Conservation (phyloP, 2,113 vertebrate species). For the Tyrannus savana region DNA sequence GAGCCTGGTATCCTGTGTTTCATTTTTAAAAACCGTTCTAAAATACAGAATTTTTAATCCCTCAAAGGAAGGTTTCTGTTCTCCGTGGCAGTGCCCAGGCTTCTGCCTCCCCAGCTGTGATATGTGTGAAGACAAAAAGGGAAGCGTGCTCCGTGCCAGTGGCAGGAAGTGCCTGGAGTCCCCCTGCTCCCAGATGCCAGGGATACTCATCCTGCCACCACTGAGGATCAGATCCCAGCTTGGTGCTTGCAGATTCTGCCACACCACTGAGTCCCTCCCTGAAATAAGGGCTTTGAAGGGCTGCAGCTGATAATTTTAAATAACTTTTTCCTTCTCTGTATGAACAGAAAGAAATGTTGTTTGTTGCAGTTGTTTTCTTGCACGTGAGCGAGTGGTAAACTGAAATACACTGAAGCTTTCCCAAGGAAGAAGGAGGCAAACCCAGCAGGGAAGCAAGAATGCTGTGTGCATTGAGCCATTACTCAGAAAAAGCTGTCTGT, state of each 20-base stretch:
- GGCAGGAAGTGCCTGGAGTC: background rate
- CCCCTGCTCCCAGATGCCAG: background rate
- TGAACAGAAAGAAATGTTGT: background rate
- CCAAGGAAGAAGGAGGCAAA: background rate
- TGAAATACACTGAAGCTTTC: background rate
- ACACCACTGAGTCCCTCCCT: background rate
- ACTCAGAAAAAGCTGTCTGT: background rate
- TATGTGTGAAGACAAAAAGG: background rate
- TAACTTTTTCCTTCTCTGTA: background rate
- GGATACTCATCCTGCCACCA: rapidly evolving
- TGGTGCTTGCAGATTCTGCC: background rate
- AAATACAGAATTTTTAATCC: background rate
- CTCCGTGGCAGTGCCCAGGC: background rate
- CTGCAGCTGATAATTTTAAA: background rate
- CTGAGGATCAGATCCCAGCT: background rate
- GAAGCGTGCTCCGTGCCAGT: background rate
- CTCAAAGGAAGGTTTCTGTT: background rate
- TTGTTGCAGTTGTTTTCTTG: background rate
- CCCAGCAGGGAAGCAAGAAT: background rate
- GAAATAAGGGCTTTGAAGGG: background rate
- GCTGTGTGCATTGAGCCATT: background rate
- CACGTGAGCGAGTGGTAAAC: background rate
- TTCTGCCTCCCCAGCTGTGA: background rate
- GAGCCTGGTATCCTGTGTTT: background rate
- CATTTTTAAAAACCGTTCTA: background rate